Evolutionary conservation across 2,797 vertebrate species (phyloP).

Genomic region (Forpus xanthops): DNA sequence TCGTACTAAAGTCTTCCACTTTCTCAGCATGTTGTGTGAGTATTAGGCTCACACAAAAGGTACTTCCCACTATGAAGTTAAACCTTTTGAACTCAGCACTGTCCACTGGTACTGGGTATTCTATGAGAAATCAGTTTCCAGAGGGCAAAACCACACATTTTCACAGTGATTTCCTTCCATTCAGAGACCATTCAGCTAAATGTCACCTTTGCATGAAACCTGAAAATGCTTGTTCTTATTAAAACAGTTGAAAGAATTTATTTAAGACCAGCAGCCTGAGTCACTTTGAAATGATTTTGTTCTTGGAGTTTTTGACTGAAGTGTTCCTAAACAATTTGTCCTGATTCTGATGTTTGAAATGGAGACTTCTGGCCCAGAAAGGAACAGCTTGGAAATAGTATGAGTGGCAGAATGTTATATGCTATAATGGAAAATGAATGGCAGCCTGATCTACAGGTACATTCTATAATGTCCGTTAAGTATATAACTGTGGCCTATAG

Average conservation of each 20-base stretch:
- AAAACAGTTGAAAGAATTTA: neutral
- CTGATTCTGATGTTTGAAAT: neutral
- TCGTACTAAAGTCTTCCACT: neutral
- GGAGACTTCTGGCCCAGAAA: neutral
- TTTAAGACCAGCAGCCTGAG: neutral
- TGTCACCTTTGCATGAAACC: neutral
- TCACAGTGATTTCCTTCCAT: neutral
- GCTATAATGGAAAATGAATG: neutral
- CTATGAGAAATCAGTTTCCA: neutral
- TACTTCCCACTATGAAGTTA: neutral
- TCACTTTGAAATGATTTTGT: neutral
- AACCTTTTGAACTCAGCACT: neutral
- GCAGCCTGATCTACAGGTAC: neutral
- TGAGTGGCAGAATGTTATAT: neutral
- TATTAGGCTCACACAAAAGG: neutral
- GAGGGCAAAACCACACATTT: neutral
- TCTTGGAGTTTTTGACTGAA: neutral
- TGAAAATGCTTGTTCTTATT: neutral
- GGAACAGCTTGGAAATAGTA: neutral
- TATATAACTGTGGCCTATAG: neutral
- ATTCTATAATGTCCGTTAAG: neutral
- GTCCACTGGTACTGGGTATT: neutral
- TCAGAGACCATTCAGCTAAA: neutral
- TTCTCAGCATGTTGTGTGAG: neutral
- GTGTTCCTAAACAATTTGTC: neutral